Percentiles rank a stretch among this genome's conserved stretches.
phyloP scores from a whole-genome alignment of 2,113 vertebrate genomes.

The Forbesichthys agassizii region DNA sequence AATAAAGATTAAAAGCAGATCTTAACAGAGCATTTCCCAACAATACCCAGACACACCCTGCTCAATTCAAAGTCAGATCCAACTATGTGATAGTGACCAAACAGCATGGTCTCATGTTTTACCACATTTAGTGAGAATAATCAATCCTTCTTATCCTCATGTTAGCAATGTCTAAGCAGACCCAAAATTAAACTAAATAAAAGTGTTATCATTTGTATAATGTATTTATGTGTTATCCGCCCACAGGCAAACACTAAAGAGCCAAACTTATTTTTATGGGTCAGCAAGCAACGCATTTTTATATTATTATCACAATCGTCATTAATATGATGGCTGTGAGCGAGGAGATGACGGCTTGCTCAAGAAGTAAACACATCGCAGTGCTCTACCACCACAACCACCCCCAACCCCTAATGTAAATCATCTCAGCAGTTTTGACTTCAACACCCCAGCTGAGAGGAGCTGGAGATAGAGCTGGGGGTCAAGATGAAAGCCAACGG shows the following conservation, averaged over 20 bases:
- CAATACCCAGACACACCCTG: neutral
- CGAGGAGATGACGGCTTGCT: neutral
- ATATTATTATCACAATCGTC: neutral
- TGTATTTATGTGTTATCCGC: conserved; percentile 12
- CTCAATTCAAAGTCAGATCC: neutral
- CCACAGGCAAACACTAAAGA: conserved; percentile 9
- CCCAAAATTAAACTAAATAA: neutral
- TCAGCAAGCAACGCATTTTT: neutral
- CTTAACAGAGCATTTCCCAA: neutral
- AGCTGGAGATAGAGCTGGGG: neutral
- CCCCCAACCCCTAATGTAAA: neutral
- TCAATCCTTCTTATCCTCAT: conserved; percentile 4
- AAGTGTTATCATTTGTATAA: conserved; percentile 1
- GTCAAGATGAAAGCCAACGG: conserved; percentile 4
- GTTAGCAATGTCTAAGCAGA: neutral
- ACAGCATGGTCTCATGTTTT: neutral
- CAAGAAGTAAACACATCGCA: neutral
- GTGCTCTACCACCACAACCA: neutral
- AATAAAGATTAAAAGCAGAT: conserved; percentile 4
- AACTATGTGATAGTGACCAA: neutral
- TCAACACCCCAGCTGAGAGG: conserved; percentile 7
- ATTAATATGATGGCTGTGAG: neutral
- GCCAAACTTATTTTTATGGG: neutral
- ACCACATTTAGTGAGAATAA: neutral
- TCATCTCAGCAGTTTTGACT: conserved; percentile 9